phyloP scores from a whole-genome alignment of 2,888 invertebrate species.

The Sinodicranocentrus sp. region DNA sequence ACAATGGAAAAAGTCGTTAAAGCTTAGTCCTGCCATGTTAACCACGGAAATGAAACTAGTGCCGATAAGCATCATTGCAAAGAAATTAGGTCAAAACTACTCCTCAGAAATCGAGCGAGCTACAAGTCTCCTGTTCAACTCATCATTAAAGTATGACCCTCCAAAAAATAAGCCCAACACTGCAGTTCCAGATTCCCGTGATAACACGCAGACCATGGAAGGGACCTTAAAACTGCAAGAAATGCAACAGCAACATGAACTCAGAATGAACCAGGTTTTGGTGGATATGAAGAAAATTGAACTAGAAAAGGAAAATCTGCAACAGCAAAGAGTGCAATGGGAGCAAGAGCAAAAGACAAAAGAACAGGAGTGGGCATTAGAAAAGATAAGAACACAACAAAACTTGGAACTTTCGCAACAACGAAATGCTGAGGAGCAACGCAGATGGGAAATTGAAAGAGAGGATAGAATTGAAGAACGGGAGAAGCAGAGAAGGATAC shows the following conservation, averaged over 20 bases:
- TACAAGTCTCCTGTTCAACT: constrained; percentile 32
- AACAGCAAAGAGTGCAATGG: neutral
- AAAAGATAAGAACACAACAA: too few species aligned
- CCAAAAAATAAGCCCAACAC: neutral
- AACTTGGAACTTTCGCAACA: too few species aligned
- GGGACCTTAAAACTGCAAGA: neutral
- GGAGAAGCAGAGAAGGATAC: too few species aligned
- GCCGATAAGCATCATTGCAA: constrained; percentile 52
- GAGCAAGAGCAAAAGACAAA: too few species aligned
- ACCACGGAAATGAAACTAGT: constrained; percentile 31
- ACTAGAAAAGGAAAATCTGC: neutral
- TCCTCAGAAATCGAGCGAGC: constrained; percentile 43
- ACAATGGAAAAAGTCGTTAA: constrained; percentile 64
- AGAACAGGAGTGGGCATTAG: too few species aligned
- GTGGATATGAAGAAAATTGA: neutral
- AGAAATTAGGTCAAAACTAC: constrained; percentile 19
- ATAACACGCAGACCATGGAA: neutral
- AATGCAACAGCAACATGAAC: neutral
- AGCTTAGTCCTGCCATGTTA: constrained; percentile 36
- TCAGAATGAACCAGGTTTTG: neutral
- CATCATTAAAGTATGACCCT: constrained; percentile 36
- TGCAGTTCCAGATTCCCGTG: constrained; percentile 21
- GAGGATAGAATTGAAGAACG: too few species aligned
- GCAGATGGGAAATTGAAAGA: too few species aligned
- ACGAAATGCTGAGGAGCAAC: too few species aligned